Conservation (phyloP, 2,888 invertebrate species). For the Drosophila mulleri region DNA sequence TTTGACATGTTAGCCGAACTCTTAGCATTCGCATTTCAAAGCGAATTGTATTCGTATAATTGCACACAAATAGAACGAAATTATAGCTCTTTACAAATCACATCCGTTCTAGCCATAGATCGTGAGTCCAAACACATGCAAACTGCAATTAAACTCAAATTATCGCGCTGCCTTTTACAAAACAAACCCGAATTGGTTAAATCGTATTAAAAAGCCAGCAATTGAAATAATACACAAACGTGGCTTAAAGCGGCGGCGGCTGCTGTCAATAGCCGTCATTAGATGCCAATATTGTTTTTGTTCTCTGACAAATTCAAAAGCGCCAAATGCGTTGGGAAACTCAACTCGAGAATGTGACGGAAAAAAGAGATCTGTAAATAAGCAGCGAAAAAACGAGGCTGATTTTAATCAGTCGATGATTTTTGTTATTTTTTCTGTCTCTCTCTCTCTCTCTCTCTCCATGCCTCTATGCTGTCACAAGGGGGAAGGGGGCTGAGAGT, state of each 20-base stretch:
- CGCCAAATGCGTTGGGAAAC: slow-evolving; percentile 65
- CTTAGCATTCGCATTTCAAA: not conserved
- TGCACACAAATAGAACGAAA: slow-evolving; percentile 3
- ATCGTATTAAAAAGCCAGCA: slow-evolving; percentile 59
- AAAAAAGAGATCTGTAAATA: slow-evolving; percentile 68
- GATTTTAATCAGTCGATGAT: slow-evolving; percentile 61
- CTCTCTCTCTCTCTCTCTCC: not conserved
- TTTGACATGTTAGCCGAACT: slow-evolving; percentile 2
- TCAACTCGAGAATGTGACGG: slow-evolving; percentile 63
- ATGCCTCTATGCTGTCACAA: not conserved
- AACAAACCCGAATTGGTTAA: slow-evolving; percentile 58
- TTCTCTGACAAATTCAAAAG: slow-evolving; percentile 60
- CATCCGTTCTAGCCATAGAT: slow-evolving; percentile 20
- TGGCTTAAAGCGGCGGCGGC: slow-evolving; percentile 38
- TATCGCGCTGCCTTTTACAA: slow-evolving; percentile 57
- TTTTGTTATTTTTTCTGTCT: slow-evolving; percentile 14
- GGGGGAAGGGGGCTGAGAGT: not conserved
- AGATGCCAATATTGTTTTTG: slow-evolving; percentile 36
- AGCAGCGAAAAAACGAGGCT: slow-evolving; percentile 59
- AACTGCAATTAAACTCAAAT: slow-evolving; percentile 70
- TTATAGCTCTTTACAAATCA: slow-evolving; percentile 11
- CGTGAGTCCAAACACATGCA: slow-evolving; percentile 40
- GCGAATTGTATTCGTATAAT: not conserved
- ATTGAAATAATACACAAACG: slow-evolving; percentile 48
- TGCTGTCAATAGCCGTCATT: slow-evolving; percentile 56